Evolutionary conservation across 1,140 invertebrate genomes (phyloP).

Genomic region (Drosophila prosaltans): DNA sequence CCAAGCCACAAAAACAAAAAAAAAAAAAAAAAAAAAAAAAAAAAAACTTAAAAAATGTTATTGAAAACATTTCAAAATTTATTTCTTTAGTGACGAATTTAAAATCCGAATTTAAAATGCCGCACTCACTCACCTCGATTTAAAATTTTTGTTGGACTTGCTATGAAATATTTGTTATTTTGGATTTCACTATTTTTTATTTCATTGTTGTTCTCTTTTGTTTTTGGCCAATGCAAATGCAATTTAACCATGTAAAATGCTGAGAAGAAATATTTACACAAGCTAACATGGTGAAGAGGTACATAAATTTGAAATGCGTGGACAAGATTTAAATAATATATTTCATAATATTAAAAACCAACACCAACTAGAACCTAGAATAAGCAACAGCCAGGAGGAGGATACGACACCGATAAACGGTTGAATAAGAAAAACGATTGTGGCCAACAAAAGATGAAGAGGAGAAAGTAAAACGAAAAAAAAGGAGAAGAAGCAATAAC

Average conservation of each 20-base stretch:
- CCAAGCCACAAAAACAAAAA: no score
- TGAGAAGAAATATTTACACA: constrained; percentile 4
- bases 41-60: no score
- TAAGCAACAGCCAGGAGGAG: not conserved
- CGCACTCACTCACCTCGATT: not conserved
- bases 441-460: constrained; percentile 19
- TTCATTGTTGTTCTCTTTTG: not conserved
- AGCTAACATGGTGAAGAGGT: not conserved
- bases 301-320: constrained; percentile 21
- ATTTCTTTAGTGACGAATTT: not conserved
- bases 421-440: constrained; percentile 48
- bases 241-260: constrained; percentile 3
- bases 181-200: not conserved
- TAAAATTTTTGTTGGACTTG: not conserved
- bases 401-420: constrained; percentile 22
- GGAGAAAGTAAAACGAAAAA: not conserved
- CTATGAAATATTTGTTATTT: not conserved
- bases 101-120: not conserved
- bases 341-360: constrained; percentile 72
- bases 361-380: constrained; percentile 33
- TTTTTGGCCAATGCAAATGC: not conserved
- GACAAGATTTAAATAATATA: constrained; percentile 68
- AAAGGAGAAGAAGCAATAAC: constrained; percentile 24
- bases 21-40: no score
- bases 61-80: not conserved